phyloP scores from a whole-genome alignment of 2,113 vertebrate genomes.

The Cranoglanis bouderius region DNA sequence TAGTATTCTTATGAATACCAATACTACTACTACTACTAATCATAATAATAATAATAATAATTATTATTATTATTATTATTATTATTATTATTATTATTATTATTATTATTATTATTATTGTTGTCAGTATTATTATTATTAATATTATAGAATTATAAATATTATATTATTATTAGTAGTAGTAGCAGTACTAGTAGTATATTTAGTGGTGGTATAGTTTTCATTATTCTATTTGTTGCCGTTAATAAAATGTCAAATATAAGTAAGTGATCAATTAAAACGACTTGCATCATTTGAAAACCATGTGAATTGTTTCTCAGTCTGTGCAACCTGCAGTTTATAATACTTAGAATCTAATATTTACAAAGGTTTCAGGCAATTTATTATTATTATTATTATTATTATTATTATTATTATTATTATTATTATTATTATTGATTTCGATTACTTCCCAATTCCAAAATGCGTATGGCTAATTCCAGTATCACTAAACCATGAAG shows the following conservation, averaged over 20 bases:
- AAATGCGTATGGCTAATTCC: not conserved
- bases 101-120: not conserved
- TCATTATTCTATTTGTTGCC: not conserved
- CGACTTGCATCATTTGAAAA: not conserved
- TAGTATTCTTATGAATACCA: no score
- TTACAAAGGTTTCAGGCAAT: not conserved
- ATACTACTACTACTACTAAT: no score
- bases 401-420: slow-evolving; percentile 17
- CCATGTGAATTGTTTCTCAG: not conserved
- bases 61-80: no score
- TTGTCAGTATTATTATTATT: not conserved
- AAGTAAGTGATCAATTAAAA: not conserved
- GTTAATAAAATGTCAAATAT: no score
- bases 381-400: not conserved
- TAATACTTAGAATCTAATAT: not conserved
- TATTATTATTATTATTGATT: not conserved
- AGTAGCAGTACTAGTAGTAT: no score
- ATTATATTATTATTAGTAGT: no score
- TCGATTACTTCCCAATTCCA: not conserved
- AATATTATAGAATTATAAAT: no score
- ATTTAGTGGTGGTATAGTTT: not conserved
- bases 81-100: no score
- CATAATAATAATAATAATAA: no score
- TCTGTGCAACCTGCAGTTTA: not conserved
- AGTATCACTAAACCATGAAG: not conserved